These are phyloP conservation scores for Paracentrotus lividus DNA, from an alignment of 53 echinoderm and acorn worm genomes.

Conservation along the genomic window DNA sequence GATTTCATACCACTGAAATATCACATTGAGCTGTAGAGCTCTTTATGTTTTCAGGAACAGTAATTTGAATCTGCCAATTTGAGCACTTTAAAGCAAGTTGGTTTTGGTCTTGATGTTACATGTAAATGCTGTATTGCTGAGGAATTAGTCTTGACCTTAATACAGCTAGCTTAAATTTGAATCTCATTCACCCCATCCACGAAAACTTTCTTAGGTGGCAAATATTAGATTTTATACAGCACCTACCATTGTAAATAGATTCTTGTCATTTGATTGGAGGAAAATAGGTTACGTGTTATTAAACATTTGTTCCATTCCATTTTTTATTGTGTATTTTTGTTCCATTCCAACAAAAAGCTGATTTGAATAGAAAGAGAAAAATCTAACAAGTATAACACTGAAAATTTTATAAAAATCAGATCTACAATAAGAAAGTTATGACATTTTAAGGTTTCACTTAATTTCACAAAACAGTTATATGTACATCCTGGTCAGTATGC, in stretches of 20 bases:
- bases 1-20: constrained; percentile 52
- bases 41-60: constrained; percentile 41
- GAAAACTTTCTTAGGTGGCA: background rate
- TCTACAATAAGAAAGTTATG: background rate
- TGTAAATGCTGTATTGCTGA: too few species aligned
- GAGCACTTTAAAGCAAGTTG: background rate
- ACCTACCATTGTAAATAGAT: too few species aligned
- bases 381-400: background rate
- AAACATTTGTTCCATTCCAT: constrained; percentile 38
- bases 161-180: too few species aligned
- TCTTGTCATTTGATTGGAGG: constrained; percentile 41
- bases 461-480: background rate
- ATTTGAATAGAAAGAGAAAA: background rate
- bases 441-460: background rate
- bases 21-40: constrained; percentile 52
- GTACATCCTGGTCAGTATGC: background rate
- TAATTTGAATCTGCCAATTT: constrained; percentile 52
- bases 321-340: constrained; percentile 41
- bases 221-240: constrained; percentile 37
- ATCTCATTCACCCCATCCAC: too few species aligned
- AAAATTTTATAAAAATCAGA: background rate
- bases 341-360: background rate
- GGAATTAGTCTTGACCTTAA: too few species aligned
- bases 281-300: constrained; percentile 33
- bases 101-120: too few species aligned